These are phyloP conservation scores for Choloepus hoffmanni DNA, from an alignment of 2,113 vertebrate genomes.

Conservation along the genomic window DNA sequence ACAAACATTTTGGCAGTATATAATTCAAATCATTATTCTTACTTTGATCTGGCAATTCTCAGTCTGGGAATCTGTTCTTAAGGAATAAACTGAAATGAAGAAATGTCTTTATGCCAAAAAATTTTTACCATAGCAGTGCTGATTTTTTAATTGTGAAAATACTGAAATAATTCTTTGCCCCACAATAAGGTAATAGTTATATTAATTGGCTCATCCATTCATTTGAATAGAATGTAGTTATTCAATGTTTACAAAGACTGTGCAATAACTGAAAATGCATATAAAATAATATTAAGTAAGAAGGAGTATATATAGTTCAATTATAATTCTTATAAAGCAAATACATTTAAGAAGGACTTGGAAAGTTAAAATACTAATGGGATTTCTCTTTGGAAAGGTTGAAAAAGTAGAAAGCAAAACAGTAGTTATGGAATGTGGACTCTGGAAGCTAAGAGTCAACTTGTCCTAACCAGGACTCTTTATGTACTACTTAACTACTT, in stretches of 20 bases:
- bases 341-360: neutral
- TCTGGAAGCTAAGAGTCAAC: neutral
- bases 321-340: slow-evolving; percentile 1
- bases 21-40: slow-evolving; percentile 25
- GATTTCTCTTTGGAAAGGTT: neutral
- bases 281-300: slow-evolving; percentile 13
- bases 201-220: neutral
- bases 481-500: neutral
- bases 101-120: neutral
- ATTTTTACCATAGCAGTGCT: slow-evolving; percentile 8
- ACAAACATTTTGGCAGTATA: slow-evolving; percentile 23
- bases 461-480: neutral
- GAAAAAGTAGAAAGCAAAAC: neutral
- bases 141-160: slow-evolving; percentile 27
- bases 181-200: neutral
- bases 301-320: neutral
- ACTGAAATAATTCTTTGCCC: neutral
- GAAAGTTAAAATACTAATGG: neutral
- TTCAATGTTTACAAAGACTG: neutral
- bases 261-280: slow-evolving; percentile 9
- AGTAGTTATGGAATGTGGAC: neutral
- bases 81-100: slow-evolving; percentile 53
- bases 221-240: neutral
- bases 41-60: slow-evolving; percentile 52
- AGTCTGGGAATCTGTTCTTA: slow-evolving; percentile 23